Base-by-base conservation (phyloP, 2,797 vertebrate species). In the Hafferia zeledoni region DNA sequence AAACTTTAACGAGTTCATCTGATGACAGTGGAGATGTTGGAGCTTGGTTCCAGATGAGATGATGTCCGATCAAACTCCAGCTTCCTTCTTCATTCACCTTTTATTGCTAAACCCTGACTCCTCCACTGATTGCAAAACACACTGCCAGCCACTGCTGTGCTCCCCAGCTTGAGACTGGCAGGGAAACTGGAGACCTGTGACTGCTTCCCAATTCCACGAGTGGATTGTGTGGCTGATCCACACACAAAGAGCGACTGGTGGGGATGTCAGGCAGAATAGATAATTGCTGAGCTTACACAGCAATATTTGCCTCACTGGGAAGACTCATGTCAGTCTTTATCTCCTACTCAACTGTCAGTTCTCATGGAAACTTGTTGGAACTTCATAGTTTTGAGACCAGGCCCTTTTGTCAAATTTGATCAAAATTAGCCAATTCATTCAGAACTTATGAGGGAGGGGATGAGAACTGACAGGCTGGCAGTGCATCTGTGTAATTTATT, bases 271-370 rank as follows among this genome's bases (percentile, higher is more conserved):
- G 47, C 52, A 13, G 84, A 87, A 82, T 25, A 89, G 89, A 41
- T 90, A 93, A 93, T 92, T 93, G 67, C 86, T 89, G 83, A 84
- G 81, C 89, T 96, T 94, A 84, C 63, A 89, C 55, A 82, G 81
- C 89, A 95, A 84, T 93, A 93, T 96, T 96, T 94, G 90, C 61
- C 63, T 94, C 25, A 19, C 78, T 76, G 31, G 30, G 44, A 94
- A 90, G 81, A 72, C 83, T 92, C 70, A 41, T 67, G 86, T 95
- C 96, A 94, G 70, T 94, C 83, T 93, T 82, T 49, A 70, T 94
- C 89, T 93, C 92, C 95, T 96, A 96, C 91, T 96, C 91, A 94
- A 2, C 71, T 96, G 95, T 93, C 95, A 94, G 78, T 95, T 96
- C 84, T 94, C 78, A 60, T 89, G 84, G 91, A 94, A 96, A 89